Evolutionary conservation across 2,888 invertebrate genomes (phyloP).

Genomic region (Ectemnius cavifrons): DNA sequence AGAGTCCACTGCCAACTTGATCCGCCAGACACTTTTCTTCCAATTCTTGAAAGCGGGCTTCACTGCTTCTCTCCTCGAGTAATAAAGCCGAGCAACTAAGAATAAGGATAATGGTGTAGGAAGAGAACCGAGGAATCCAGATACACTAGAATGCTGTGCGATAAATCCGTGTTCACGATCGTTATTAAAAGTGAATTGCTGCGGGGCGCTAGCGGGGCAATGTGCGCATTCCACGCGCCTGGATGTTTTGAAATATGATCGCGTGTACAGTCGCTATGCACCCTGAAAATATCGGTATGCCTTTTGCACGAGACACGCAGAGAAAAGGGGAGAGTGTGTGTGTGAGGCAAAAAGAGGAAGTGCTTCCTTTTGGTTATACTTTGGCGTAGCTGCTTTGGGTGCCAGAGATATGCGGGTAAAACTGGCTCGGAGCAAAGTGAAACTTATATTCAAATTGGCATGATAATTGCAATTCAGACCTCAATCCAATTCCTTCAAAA

Average conservation of each 20-base stretch:
- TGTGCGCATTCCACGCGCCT: not conserved
- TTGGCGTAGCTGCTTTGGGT: no score
- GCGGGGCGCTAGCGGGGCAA: not conserved
- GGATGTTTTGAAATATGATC: conserved; percentile 18
- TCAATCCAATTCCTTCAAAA: conserved; percentile 4
- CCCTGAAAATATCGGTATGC: conserved; percentile 21
- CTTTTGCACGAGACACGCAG: not conserved
- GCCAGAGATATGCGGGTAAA: not conserved
- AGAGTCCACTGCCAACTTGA: no score
- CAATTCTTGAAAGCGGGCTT: no score
- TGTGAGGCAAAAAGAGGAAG: no score
- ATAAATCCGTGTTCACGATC: not conserved
- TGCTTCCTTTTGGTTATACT: no score
- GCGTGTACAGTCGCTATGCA: conserved; percentile 13
- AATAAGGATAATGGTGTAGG: no score
- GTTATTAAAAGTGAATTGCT: not conserved
- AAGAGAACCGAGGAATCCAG: no score
- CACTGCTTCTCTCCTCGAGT: no score
- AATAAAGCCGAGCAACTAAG: no score
- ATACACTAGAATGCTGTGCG: no score
- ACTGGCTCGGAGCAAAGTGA: not conserved
- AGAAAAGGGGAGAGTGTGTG: no score
- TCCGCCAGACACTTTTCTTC: no score
- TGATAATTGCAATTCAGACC: not conserved
- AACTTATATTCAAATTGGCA: not conserved